Base-by-base conservation (phyloP, 1,140 invertebrate species). In the Drosophila lacertosa region DNA sequence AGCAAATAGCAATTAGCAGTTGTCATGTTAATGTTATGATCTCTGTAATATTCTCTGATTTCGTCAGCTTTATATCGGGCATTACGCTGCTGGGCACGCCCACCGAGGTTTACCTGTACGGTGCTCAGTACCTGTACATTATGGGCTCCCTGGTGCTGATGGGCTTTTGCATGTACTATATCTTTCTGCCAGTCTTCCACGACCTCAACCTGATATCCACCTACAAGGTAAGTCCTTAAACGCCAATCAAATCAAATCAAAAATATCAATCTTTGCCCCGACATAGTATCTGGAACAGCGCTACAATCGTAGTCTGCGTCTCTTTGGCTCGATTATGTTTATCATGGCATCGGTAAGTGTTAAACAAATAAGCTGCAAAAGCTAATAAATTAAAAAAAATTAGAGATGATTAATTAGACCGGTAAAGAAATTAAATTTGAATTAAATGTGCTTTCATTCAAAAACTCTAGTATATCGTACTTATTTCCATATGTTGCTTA, bases 51-150 rank as follows among this genome's bases (percentile, higher is more conserved):
- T n/a, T n/a, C n/a, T n/a, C n/a, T n/a, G n/a, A n/a, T n/a, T n/a
- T 51, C 11, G 6, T 0, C 32, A 94, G 94, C 91, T 94, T 93
- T 53, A 93, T 94, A 75, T 94, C 94, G 81, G 94, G 94, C 24
- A 94, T 94, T 64, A 94, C 94, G 0, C 74, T 94, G 26, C 74
- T 94, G 42, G 91, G 96, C 0, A 96, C 93, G 7, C 96, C 96
- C 0, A 96, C 96, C 0, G 96, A 97, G 91, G 92, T 97, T n/a
- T 97, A 97, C 81, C 91, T 95, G 4, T 95, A 95, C 77, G 96
- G 96, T 0, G 95, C 94, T 10, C 94, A 95, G 62, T 96, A 96
- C 75, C 80, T 94, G 40, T 94, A 94, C 70, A 93, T 95, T 2
- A 90, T 93, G 2, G 91, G 94, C 5, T 94, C 94, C 0, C 91